Base-by-base conservation (phyloP, 2,888 invertebrate species). In the Clunio marinus region DNA sequence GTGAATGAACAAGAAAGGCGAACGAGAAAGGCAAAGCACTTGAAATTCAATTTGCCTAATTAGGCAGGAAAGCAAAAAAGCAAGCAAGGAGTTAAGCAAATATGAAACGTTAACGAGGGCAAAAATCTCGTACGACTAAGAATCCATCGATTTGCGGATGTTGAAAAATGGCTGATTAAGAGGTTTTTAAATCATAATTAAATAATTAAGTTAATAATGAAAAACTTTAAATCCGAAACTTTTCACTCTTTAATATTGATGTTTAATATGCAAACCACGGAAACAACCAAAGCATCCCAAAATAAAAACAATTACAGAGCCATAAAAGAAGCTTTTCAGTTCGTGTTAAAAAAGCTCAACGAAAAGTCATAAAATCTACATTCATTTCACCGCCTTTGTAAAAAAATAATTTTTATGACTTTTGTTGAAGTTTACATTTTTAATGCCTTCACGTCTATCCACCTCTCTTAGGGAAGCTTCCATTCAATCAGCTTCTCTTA, bases 31-130 rank as follows among this genome's bases (percentile, higher is more conserved):
- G 41, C 32, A 41, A n/a, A 41, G 41, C n/a, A n/a, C n/a, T n/a
- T n/a, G 35, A 32, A 32, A 32, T 13, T 32, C 35, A 32, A 32
- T 51, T 51, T 51, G 51, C 7, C 51, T 51, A 51, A 51, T 51
- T 51, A 22, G 22, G 35, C 7, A n/a, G n/a, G n/a, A n/a, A n/a
- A n/a, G n/a, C 35, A 32, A 32, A 32, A n/a, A n/a, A n/a, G n/a
- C 51, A 2, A 45, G 13, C 20, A 22, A n/a, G 22, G n/a, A 51
- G 51, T 2, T 20, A 15, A 51, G 22, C 22, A 51, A 51, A 51
- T 51, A 51, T 51, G 35, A 32, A 32, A 32, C 13, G 51, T 20
- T 51, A 51, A 51, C 51, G 51, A 51, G 5, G 17, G 20, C 4
- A 13, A 51, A 41, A 41, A 41, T 41, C 41, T 41, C 41, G 41